Evolutionary conservation across 23 tunicate genomes (phyloP), one percentile per base, ranked within the genome.

Genomic region (Corella eumyota): DNA sequence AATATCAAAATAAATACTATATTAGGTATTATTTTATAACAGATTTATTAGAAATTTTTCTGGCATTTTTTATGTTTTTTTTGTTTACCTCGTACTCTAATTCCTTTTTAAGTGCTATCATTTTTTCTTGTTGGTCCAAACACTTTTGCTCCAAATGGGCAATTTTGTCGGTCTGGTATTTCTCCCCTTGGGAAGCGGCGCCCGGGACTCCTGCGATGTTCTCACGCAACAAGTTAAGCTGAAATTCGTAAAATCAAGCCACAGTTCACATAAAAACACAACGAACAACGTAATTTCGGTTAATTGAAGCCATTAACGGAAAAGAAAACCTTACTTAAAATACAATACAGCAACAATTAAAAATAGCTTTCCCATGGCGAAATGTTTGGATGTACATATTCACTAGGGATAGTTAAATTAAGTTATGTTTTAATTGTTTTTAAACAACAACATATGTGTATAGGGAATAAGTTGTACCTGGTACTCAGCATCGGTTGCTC

Each of bases 401-500:
- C n/a, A n/a, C n/a, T n/a, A n/a, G n/a, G n/a, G n/a, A n/a, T n/a
- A n/a, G n/a, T n/a, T n/a, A n/a, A n/a, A n/a, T n/a, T n/a, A n/a
- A n/a, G n/a, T n/a, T n/a, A n/a, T n/a, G n/a, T n/a, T n/a, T n/a
- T n/a, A n/a, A n/a, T n/a, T n/a, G n/a, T n/a, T n/a, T n/a, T n/a
- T n/a, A n/a, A n/a, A n/a, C n/a, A n/a, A n/a, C n/a, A n/a, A n/a
- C n/a, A n/a, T n/a, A n/a, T n/a, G n/a, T n/a, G n/a, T n/a, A n/a
- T n/a, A n/a, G n/a, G n/a, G 48, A 40, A 15, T 15, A 51, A 51
- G 20, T 7, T 27, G 33, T 36, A 82, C 92, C 80, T 82, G 82
- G 13, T 65, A 52, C 62, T 82, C 92, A 21, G 92, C 92, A 17
- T 58, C 59, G 15, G 38, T 71, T 7, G 92, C 92, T 32, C 72